Evolutionary conservation across 2,888 invertebrate genomes (phyloP).

Genomic region (Catotricha subobsoleta): DNA sequence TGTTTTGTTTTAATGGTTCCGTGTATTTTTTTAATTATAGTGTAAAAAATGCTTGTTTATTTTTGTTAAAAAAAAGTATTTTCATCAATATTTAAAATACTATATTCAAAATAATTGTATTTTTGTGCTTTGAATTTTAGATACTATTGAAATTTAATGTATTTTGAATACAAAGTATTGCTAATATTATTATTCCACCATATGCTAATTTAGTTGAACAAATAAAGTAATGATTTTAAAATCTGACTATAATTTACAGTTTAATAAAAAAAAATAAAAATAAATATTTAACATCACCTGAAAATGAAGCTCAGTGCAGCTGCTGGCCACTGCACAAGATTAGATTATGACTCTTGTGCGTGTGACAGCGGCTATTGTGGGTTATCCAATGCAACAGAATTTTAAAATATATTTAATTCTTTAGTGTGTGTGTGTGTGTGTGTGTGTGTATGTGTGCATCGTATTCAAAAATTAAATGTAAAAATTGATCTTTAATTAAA

Average conservation of each 20-base stretch:
- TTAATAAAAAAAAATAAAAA: neutral
- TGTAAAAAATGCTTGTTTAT: no score
- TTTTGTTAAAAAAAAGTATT: no score
- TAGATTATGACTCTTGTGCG: slow-evolving; percentile 91
- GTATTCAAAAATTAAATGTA: neutral
- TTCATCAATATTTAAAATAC: no score
- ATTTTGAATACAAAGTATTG: no score
- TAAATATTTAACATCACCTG: neutral
- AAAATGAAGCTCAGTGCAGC: slow-evolving; percentile 65
- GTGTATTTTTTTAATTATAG: no score
- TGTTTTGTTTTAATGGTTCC: no score
- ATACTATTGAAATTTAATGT: no score
- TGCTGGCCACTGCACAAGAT: slow-evolving; percentile 99
- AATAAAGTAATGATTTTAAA: no score
- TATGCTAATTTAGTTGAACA: no score
- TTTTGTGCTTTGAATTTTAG: no score
- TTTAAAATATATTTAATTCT: neutral
- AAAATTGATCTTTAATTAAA: neutral
- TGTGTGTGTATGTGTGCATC: neutral
- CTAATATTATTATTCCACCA: no score
- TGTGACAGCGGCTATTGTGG: slow-evolving; percentile 98
- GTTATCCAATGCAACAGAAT: slow-evolving; percentile 20
- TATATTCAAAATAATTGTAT: no score
- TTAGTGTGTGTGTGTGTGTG: neutral
- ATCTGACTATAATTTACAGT: neutral